Evolutionary conservation across 1,140 invertebrate species (phyloP).

Genomic region (Mesaphorura yosii): DNA sequence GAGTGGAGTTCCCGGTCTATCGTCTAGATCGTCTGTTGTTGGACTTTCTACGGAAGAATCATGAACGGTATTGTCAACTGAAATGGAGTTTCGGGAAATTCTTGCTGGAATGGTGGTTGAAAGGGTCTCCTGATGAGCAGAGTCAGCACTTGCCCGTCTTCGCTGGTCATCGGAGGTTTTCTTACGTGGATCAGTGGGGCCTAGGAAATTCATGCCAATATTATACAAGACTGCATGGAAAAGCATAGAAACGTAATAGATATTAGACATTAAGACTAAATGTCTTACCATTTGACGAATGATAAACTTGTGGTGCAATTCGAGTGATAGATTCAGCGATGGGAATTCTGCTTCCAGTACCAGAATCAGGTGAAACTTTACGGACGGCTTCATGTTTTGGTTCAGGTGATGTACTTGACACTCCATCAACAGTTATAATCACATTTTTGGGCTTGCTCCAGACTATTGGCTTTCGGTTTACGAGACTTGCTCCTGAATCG

Average conservation of each 20-base stretch:
- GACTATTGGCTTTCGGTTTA: conserved; percentile 11
- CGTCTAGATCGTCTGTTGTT: conserved; percentile 36
- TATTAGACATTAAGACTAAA: too few relatives aligned
- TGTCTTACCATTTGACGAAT: conserved; percentile 22
- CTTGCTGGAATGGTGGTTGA: too few relatives aligned
- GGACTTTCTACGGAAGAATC: too few relatives aligned
- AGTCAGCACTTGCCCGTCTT: conserved; percentile 27
- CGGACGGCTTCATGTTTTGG: conserved; percentile 30
- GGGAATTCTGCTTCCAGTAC: conserved; percentile 12
- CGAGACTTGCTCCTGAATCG: too few relatives aligned
- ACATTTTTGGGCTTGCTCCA: conserved; percentile 19
- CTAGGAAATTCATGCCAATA: conserved; percentile 5
- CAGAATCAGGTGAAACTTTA: conserved; percentile 28
- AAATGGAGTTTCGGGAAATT: too few relatives aligned
- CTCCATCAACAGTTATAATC: conserved; percentile 22
- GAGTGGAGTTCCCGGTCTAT: conserved; percentile 63
- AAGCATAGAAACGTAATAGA: not conserved
- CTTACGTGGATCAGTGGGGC: conserved; percentile 22
- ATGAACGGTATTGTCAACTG: too few relatives aligned
- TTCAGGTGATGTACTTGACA: conserved; percentile 31
- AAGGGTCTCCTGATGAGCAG: conserved; percentile 18
- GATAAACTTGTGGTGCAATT: conserved; percentile 16
- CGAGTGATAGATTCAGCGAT: conserved; percentile 4
- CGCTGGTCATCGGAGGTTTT: conserved; percentile 23
- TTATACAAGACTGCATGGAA: not conserved